Base-by-base conservation (phyloP, 2,113 vertebrate species). In the Zingel zingel region DNA sequence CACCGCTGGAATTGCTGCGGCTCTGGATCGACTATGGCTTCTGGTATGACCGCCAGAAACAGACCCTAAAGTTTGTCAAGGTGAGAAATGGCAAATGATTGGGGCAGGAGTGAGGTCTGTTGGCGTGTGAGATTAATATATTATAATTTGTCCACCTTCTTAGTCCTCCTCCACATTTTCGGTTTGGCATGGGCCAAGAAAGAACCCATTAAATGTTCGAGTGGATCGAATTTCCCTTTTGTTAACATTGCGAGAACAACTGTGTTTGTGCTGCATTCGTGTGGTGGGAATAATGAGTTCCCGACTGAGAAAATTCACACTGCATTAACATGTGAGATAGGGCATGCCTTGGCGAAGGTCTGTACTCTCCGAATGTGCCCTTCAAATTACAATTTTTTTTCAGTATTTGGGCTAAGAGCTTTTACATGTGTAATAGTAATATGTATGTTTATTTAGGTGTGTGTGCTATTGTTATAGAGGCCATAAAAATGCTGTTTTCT, bases 11-110 rank as follows among this genome's bases (percentile, higher is more conserved):
- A 85, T 94, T 98, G 36, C 91, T 98, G 2, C 96, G 96, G 3
- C 96, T 96, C 51, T 98, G 97, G 97, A 94, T 97, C 1, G 96
- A 98, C 90, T 97, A 97, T 3, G 96, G 97, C 79, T 98, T 97
- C 89, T 98, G 97, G 97, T 97, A 97, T 1, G 97, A 98, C 90
- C 95, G 94, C 10, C 36, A 83, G 64, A 98, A 97, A 79, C 97
- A 96, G 92, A 96, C 89, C 30, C 85, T 91, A 57, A 97, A 96
- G 82, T 93, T 94, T 77, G 92, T 98, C 72, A 97, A 96, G 92
- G 97, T 98, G 83, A 97, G 95, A 39, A 16, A 65, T 6, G 6
- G 16, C 4, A 23, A 18, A 30, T 67, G 6, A 21, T 6, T 5
- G 21, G 30, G 1, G 14, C 2, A 1, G 13, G 51, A 45, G 11